A percentile compares a stretch with the other conserved stretches of the same genome.
Conservation (phyloP, 2,113 vertebrate genomes). For the Triplophysa tibetana region DNA sequence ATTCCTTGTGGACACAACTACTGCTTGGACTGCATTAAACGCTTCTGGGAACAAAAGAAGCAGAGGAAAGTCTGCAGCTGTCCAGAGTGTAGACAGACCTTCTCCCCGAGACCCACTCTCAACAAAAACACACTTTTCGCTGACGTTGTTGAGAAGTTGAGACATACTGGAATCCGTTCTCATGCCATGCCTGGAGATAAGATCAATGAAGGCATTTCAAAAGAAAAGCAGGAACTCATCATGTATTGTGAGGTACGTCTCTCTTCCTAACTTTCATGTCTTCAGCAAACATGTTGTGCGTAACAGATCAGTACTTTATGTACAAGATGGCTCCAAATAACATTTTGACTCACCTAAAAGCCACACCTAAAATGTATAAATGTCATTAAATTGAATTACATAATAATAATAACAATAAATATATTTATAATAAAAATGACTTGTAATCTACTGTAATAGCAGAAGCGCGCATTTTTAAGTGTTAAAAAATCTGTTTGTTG, state of each 20-base stretch:
- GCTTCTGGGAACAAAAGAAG: conserved; percentile 37
- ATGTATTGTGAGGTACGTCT: conserved; percentile 49
- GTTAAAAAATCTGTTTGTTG: too few relatives aligned
- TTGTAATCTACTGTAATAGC: too few relatives aligned
- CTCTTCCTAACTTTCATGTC: neutral
- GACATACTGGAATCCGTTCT: neutral
- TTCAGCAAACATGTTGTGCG: too few relatives aligned
- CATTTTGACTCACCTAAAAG: too few relatives aligned
- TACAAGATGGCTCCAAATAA: neutral
- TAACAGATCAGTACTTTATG: neutral
- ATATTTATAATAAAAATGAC: too few relatives aligned
- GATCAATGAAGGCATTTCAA: conserved; percentile 4
- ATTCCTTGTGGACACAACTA: conserved; percentile 47
- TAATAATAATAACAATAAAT: too few relatives aligned
- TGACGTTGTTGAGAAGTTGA: conserved; percentile 40
- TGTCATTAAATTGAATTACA: too few relatives aligned
- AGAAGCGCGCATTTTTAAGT: too few relatives aligned
- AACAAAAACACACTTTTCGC: conserved; percentile 41
- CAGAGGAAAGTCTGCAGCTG: conserved; percentile 29
- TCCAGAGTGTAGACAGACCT: conserved; percentile 47
- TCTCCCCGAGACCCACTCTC: conserved; percentile 30
- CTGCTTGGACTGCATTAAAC: conserved; percentile 42
- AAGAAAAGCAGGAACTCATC: conserved; percentile 34
- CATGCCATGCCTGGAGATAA: neutral
- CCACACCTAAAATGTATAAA: too few relatives aligned